These are phyloP conservation scores for Astyanax mexicanus DNA, from an alignment of 2,797 vertebrate genomes.

Conservation along the genomic window DNA sequence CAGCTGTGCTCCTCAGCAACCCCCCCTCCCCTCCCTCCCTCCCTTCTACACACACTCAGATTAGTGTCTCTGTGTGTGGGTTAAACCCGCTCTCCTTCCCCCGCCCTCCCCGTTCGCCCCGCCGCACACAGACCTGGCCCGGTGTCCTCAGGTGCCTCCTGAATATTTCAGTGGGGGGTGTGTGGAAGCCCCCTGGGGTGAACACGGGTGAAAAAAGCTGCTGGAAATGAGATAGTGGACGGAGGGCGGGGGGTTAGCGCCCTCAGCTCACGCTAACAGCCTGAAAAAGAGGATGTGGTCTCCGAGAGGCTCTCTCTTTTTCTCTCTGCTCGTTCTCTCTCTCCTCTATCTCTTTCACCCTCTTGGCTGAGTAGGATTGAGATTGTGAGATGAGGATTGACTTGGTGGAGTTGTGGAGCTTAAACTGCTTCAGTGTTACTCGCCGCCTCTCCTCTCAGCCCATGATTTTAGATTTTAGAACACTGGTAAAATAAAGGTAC, in stretches of 20 bases:
- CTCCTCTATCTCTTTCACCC: neutral
- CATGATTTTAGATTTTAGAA: neutral
- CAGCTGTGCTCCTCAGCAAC: slow-evolving; percentile 73
- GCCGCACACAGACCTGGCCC: slow-evolving; percentile 47
- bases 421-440: neutral
- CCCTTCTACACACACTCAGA: neutral
- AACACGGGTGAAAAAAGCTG: slow-evolving; percentile 66
- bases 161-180: slow-evolving; percentile 55
- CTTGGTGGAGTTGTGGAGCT: slow-evolving; percentile 14
- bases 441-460: neutral
- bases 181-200: slow-evolving; percentile 49
- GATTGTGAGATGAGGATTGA: slow-evolving; percentile 28
- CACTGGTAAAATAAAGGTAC: neutral
- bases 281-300: slow-evolving; percentile 53
- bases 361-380: slow-evolving; percentile 13
- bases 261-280: slow-evolving; percentile 39
- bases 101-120: no score
- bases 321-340: neutral
- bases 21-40: slow-evolving; percentile 48
- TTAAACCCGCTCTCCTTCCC: slow-evolving; percentile 61
- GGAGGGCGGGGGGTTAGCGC: slow-evolving; percentile 22
- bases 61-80: slow-evolving; percentile 68
- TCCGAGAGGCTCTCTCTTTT: slow-evolving; percentile 21
- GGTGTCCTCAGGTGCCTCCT: slow-evolving; percentile 57
- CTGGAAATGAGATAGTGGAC: slow-evolving; percentile 56